Evolutionary conservation across 1,140 invertebrate genomes (phyloP), one percentile per base, ranked within the genome.

Genomic region (Ceratina calcarata): DNA sequence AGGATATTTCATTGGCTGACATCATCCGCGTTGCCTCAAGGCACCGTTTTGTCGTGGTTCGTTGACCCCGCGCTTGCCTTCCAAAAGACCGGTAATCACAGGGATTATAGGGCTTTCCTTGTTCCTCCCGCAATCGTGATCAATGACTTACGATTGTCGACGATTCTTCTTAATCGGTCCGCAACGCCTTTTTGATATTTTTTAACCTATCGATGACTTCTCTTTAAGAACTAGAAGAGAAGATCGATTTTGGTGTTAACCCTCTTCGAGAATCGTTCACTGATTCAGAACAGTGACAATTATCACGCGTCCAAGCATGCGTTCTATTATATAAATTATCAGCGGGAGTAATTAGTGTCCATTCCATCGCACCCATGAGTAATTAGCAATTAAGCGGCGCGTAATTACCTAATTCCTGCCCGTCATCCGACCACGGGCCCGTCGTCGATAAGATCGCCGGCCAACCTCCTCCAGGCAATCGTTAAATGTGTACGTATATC

Each of bases 381-480:
- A 87, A 87, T 83, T 82, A 87, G 86, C 82, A 87, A 87, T 87
- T 87, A 87, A 87, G 86, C 76, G 83, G 61, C 80, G 80, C 65
- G 74, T 87, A 87, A 87, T 87, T 87, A 83, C 86, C 85, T 82
- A 87, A 87, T 87, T 86, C 69, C 72, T 84, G 86, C 85, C 80
- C 85, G 82, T 87, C 86, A 87, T 80, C 82, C 77, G 80, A 75
- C 80, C 71, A 79, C 83, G 82, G 79, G 70, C 70, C 80, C 71
- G 65, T 82, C 71, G 62, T 55, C 76, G 85, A 86, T 86, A 86
- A 86, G 81, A 86, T 86, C 84, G 61, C 76, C 77, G 69, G 20
- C 66, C 65, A 67, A 32, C 70, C 68, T 84, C 77, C 74, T 83
- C 76, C 73, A 16, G 83, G 84, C 83, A 65, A 85, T 85, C 80